phyloP scores from a whole-genome alignment of 2,113 vertebrate species.

The Elachura formosa region DNA sequence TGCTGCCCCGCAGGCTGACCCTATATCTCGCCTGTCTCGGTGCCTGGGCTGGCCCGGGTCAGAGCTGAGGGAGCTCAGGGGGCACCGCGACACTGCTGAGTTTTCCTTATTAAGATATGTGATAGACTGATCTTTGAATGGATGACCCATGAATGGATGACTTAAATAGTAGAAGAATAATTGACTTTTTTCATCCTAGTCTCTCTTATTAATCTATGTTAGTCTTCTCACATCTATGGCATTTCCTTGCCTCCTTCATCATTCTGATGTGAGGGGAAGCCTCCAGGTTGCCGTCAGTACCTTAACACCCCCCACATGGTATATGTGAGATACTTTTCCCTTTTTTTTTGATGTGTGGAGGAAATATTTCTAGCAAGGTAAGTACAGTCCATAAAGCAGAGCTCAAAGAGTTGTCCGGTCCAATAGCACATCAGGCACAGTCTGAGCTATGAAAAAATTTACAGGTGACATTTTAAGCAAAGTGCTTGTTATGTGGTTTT shows the following conservation, averaged over 20 bases:
- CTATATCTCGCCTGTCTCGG: too few species aligned
- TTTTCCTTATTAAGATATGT: neutral
- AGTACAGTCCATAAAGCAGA: neutral
- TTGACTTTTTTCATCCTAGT: neutral
- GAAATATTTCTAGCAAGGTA: neutral
- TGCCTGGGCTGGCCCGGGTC: too few species aligned
- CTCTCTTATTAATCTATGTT: neutral
- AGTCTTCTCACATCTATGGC: neutral
- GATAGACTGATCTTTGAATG: neutral
- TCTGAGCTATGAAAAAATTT: neutral
- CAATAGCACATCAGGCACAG: neutral
- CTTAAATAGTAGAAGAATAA: neutral
- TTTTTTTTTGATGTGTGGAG: neutral
- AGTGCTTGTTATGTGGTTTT: neutral
- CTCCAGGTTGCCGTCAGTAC: neutral
- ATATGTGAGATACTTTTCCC: neutral
- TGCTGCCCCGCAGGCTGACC: too few species aligned
- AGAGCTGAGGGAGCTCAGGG: too few species aligned
- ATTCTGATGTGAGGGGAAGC: neutral
- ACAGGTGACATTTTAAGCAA: neutral
- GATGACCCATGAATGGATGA: neutral
- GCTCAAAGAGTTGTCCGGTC: neutral
- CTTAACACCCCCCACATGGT: fast-evolving
- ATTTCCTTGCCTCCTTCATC: neutral
- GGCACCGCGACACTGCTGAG: too few species aligned